Conservation (phyloP, 2,888 invertebrate genomes). For the Agriopis leucophaearia region DNA sequence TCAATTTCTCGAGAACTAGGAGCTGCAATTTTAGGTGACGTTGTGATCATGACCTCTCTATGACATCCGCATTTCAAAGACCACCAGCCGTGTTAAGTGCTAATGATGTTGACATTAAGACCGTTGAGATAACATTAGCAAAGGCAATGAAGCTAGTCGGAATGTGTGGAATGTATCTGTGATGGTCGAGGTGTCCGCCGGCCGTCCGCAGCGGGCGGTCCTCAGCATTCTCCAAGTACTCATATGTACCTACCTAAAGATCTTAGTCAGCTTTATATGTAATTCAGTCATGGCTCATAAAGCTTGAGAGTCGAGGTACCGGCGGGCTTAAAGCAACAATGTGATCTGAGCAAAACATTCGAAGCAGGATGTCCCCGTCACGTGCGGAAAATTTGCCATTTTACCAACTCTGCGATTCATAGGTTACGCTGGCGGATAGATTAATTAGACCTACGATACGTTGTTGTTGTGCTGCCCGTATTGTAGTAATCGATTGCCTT, state of each 20-base stretch:
- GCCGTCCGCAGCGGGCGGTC: constrained; percentile 27
- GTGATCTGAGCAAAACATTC: constrained; percentile 31
- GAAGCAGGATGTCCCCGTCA: constrained; percentile 40
- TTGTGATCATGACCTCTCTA: constrained; percentile 40
- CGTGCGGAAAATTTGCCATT: constrained; percentile 41
- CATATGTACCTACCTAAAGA: background rate
- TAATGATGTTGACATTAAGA: constrained; percentile 40
- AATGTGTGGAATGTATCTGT: constrained; percentile 23
- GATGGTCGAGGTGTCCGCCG: constrained; percentile 9
- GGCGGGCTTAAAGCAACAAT: constrained; percentile 27
- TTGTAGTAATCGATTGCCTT: constrained; percentile 65
- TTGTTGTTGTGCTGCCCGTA: constrained; percentile 31
- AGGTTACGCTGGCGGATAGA: constrained; percentile 24
- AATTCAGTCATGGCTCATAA: constrained; percentile 18
- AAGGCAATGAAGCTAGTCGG: constrained; percentile 26
- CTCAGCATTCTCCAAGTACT: constrained; percentile 2
- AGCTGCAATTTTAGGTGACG: constrained; percentile 30
- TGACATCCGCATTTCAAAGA: constrained; percentile 43
- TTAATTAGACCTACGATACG: constrained; percentile 19
- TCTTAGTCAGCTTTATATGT: constrained; percentile 6
- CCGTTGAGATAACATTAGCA: constrained; percentile 28
- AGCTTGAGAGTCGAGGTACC: background rate
- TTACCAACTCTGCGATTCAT: constrained; percentile 31
- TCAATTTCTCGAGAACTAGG: constrained; percentile 20
- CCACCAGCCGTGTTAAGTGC: constrained; percentile 28